Evolutionary conservation across 1,140 invertebrate genomes (phyloP), one percentile per base, ranked within the genome.

Genomic region (Eupeodes corollae): DNA sequence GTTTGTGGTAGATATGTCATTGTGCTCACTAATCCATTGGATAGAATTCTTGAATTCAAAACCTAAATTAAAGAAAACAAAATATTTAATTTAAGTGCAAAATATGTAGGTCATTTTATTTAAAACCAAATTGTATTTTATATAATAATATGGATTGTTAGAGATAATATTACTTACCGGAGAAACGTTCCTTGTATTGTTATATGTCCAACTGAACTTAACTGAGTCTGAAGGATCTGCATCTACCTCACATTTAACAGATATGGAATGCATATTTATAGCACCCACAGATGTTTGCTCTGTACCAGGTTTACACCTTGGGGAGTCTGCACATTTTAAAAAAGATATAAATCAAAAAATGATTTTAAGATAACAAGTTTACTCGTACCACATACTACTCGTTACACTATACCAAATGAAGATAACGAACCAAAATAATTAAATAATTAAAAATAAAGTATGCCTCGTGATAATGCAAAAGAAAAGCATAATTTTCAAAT

Each of bases 141-240:
- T 5, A 37, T 37, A 37, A 10, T 6, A 14, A 16, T 16, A 37
- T 14, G 35, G 35, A 37, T 21, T 38, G 35, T 38, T 10, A 14
- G 3, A 6, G 35, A n/a, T 38, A n/a, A 16, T 38, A 3, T 38
- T 43, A 69, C 70, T 68, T 56, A 82, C 77, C 37, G 78, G 79
- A 38, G 79, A 70, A 31, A 83, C 83, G 56, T 84, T 83, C 49
- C 76, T 75, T 41, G 80, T 83, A 15, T 79, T 80, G 67, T 86
- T 87, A 63, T 83, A 86, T 8, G 83, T 86, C 85, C 85, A 88
- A 42, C 80, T 84, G 60, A 86, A 87, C 53, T 77, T 73, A 26
- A 83, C 73, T 16, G 87, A 86, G 35, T 86, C 78, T 0, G 87
- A 79, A 5, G 88, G 88, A 52, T 82, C 73, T 1, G 88, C 83